These are phyloP conservation scores for Stratiomys singularior DNA, from an alignment of 2,888 invertebrate species.

Conservation along the genomic window DNA sequence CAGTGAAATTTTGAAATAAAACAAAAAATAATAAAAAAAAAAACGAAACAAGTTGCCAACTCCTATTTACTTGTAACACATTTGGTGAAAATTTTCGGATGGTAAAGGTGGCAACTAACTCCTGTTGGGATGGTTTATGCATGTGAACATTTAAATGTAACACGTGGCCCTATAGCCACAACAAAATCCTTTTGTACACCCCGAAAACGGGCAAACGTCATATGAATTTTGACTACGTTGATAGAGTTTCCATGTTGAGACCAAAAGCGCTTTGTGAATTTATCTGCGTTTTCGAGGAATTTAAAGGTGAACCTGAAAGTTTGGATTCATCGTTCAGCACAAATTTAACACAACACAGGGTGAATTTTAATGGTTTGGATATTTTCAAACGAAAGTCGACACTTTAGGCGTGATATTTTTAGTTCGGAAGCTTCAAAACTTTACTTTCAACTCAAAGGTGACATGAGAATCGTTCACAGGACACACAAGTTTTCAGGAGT, in stretches of 20 bases:
- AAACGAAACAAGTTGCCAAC: no score
- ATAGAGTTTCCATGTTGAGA: neutral
- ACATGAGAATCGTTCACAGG: no score
- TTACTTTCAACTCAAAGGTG: no score
- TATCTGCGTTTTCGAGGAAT: neutral
- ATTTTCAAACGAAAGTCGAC: no score
- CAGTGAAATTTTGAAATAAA: neutral
- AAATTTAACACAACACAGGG: no score
- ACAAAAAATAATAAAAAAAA: neutral
- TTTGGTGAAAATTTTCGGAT: neutral
- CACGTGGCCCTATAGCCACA: neutral
- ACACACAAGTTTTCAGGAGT: no score
- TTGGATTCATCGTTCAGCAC: no score
- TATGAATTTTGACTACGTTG: neutral
- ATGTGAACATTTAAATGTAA: neutral
- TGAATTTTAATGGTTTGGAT: no score
- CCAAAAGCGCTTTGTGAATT: neutral
- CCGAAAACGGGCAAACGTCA: neutral
- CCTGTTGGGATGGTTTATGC: neutral
- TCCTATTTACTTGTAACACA: no score
- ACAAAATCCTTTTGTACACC: neutral
- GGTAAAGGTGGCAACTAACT: neutral
- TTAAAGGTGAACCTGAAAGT: no score
- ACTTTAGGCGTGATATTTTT: no score
- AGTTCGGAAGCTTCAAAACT: no score